A percentile compares a stretch with the other conserved stretches of the same genome.
phyloP scores from a whole-genome alignment of 1,140 invertebrate genomes.

The Pogonomyrmex californicus region DNA sequence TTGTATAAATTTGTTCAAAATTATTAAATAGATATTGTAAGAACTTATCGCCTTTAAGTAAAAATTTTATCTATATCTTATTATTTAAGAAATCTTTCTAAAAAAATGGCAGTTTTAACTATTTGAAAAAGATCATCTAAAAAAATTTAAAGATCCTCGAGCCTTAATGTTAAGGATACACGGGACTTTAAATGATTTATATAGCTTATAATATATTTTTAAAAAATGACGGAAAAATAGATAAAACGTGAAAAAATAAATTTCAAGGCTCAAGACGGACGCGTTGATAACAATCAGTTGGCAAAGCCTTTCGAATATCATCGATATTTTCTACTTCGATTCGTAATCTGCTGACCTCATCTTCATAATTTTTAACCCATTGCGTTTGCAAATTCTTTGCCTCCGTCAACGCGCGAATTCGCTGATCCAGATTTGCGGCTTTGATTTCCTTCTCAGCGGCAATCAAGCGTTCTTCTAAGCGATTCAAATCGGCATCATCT shows the following conservation, averaged over 20 bases:
- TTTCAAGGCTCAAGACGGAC: constrained; percentile 88
- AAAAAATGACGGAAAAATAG: constrained; percentile 14
- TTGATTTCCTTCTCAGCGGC: constrained; percentile 92
- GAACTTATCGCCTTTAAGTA: background rate
- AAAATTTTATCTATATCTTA: background rate
- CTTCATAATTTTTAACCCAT: constrained; percentile 94
- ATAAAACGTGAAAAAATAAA: constrained; percentile 48
- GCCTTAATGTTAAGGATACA: constrained; percentile 25
- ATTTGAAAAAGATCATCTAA: constrained; percentile 57
- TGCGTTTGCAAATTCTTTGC: constrained; percentile 92
- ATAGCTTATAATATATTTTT: constrained; percentile 15
- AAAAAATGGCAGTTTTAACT: constrained; percentile 26
- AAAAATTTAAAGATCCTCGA: constrained; percentile 2
- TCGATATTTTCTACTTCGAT: constrained; percentile 95
- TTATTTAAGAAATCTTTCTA: background rate
- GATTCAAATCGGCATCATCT: constrained; percentile 90
- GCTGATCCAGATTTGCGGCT: constrained; percentile 92
- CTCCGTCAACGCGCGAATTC: constrained; percentile 91
- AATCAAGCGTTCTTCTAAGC: constrained; percentile 91
- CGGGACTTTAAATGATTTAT: constrained; percentile 15
- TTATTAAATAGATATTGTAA: constrained; percentile 32
- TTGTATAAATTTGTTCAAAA: constrained; percentile 13
- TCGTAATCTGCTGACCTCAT: constrained; percentile 91
- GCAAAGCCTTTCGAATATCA: constrained; percentile 93
- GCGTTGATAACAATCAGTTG: constrained; percentile 93